Percentiles rank a stretch among this genome's conserved stretches.
Evolutionary conservation across 2,888 invertebrate genomes (phyloP).

Genomic region (Aspidapion aeneum): DNA sequence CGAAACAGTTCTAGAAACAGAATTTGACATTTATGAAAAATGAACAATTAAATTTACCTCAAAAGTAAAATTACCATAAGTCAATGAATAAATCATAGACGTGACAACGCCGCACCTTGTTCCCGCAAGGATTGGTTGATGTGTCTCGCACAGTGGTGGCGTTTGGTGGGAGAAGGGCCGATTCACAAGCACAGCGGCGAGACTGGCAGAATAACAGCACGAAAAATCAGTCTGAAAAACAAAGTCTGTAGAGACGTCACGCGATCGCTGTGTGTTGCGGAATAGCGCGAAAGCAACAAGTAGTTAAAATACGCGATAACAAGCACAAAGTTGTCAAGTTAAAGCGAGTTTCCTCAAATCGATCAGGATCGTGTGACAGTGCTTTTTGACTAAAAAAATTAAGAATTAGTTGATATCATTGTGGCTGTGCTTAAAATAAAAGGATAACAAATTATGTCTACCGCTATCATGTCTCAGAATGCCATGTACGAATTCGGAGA

Average conservation of each 20-base stretch:
- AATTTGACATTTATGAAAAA: no score
- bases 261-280: constrained; percentile 41
- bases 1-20: no score
- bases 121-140: neutral
- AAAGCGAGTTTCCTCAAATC: constrained; percentile 41
- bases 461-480: constrained; percentile 73
- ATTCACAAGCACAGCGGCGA: neutral
- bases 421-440: constrained; percentile 32
- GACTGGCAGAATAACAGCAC: constrained; percentile 1
- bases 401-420: constrained; percentile 35
- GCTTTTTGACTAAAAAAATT: constrained; percentile 13
- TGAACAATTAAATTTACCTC: no score
- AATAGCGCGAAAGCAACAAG: constrained; percentile 33
- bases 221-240: constrained; percentile 6
- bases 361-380: neutral
- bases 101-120: neutral
- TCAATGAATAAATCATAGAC: no score
- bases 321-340: no score
- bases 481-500: constrained; percentile 74
- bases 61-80: no score
- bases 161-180: neutral
- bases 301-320: neutral
- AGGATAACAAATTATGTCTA: constrained; percentile 57
- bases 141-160: neutral
- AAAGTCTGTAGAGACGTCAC: constrained; percentile 28